A percentile compares a stretch with the other conserved stretches of the same genome.
phyloP scores from a whole-genome alignment of 2,113 vertebrate species.

The Diglossa brunneiventris region DNA sequence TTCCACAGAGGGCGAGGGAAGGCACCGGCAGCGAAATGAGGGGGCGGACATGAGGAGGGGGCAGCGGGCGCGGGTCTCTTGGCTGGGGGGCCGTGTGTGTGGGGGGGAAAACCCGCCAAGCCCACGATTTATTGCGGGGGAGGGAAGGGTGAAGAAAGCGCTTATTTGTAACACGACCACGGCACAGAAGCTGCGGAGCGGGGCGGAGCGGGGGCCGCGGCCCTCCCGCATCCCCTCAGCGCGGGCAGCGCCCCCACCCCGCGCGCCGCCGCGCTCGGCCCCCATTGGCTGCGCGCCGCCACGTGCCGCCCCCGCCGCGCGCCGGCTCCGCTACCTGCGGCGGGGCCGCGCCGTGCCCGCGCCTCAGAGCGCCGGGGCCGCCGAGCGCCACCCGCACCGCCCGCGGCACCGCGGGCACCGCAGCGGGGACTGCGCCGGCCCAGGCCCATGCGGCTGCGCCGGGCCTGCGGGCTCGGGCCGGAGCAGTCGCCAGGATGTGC shows the following conservation, averaged over 20 bases:
- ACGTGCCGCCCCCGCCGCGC: too few relatives aligned
- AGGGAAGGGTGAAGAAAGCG: background rate
- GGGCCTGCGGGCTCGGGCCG: background rate
- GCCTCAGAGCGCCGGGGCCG: too few relatives aligned
- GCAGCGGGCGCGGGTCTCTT: rapidly evolving
- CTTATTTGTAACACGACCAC: rapidly evolving
- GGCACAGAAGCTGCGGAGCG: too few relatives aligned
- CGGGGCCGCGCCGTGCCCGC: too few relatives aligned
- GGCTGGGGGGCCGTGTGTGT: background rate
- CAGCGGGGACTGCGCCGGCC: background rate
- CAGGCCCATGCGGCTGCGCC: background rate
- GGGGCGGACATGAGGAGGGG: rapidly evolving
- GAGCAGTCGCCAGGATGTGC: background rate
- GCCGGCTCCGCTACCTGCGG: too few relatives aligned
- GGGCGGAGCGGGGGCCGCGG: background rate
- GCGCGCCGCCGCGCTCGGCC: too few relatives aligned
- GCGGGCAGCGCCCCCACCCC: background rate
- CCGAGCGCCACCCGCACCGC: too few relatives aligned
- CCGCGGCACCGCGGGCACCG: too few relatives aligned
- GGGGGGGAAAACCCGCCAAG: too few relatives aligned
- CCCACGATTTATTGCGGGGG: background rate
- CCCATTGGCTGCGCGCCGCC: too few relatives aligned
- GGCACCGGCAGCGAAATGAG: background rate
- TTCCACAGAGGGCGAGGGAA: too few relatives aligned
- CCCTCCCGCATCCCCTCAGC: background rate